Base-by-base conservation (phyloP, 2,888 invertebrate species). In the Drosophila lacicola region DNA sequence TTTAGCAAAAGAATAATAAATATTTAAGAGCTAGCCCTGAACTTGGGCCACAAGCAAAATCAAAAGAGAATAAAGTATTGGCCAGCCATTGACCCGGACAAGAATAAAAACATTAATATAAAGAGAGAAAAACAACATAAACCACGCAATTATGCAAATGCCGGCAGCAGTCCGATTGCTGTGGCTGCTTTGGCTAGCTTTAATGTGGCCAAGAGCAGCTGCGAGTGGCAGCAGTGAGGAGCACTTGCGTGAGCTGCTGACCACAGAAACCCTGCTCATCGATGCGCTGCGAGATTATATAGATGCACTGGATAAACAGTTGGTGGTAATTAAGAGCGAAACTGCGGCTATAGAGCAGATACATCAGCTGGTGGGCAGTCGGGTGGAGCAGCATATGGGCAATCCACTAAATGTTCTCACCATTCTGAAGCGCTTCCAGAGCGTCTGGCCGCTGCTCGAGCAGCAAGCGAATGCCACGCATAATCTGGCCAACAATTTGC, bases 361-460 rank as follows among this genome's bases (percentile, higher is more conserved):
- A 46, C 86, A 91, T 69, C 70, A 70, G 14, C 67, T 65, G 36
- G 89, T 83, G 6, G 70, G 76, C 8, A 62, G 62, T 3, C 73
- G 82, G 39, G 83, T 87, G 17, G 74, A 74, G 36, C 74, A 85
- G 58, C 77, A 85, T 65, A 76, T 98, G 77, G 95, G 96, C 1
- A 98, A 98, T 93, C 98, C 98, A 0, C 96, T 98, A 74, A 98
- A 98, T 92, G 98, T 98, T 5, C 98, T 97, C 92, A 94, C 97
- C 17, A 94, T 98, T 47, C 96, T 98, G 25, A 98, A 98, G 93
- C 94, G 97, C 86, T 94, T 98, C 89, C 97, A 98, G 0, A 95
- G 96, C 2, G 98, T 98, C 92, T 96, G 98, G 91, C 85, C 78
- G 4, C 95, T 95, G 65, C 51, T 91, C n/a, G 96, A 96, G 90